Percentiles rank a stretch among this genome's conserved stretches.
These are phyloP conservation scores for Apostichopus californicus DNA, from an alignment of 35 echinoderm and acorn worm species.

Conservation along the genomic window DNA sequence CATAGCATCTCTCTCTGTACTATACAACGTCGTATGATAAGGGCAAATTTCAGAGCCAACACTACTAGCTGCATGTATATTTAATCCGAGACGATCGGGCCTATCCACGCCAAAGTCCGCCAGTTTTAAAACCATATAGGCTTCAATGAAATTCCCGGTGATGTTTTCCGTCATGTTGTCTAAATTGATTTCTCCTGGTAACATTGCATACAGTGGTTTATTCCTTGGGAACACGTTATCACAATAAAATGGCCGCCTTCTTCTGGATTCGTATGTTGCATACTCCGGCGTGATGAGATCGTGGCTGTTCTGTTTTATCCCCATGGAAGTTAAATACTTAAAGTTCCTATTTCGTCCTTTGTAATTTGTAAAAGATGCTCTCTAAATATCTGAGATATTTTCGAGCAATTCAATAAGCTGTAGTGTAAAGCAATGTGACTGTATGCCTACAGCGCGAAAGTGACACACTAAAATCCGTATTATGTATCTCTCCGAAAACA, in stretches of 20 bases:
- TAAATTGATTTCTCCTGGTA: neutral
- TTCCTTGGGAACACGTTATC: neutral
- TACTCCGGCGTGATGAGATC: no score
- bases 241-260: neutral
- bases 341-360: no score
- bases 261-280: neutral
- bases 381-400: no score
- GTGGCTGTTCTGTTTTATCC: neutral
- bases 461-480: no score
- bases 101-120: conserved; percentile 26
- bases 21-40: neutral
- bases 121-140: conserved; percentile 38
- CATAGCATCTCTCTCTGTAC: neutral
- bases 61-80: neutral
- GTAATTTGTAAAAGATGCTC: no score
- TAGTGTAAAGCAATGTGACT: no score
- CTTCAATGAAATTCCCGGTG: conserved; percentile 32
- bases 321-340: neutral
- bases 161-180: neutral
- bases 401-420: no score
- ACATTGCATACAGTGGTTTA: neutral
- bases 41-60: neutral
- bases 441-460: no score
- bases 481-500: no score
- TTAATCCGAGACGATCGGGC: conserved; percentile 26